These are phyloP conservation scores for Onthophagus sagittarius DNA, from an alignment of 2,888 invertebrate genomes.

Conservation along the genomic window DNA sequence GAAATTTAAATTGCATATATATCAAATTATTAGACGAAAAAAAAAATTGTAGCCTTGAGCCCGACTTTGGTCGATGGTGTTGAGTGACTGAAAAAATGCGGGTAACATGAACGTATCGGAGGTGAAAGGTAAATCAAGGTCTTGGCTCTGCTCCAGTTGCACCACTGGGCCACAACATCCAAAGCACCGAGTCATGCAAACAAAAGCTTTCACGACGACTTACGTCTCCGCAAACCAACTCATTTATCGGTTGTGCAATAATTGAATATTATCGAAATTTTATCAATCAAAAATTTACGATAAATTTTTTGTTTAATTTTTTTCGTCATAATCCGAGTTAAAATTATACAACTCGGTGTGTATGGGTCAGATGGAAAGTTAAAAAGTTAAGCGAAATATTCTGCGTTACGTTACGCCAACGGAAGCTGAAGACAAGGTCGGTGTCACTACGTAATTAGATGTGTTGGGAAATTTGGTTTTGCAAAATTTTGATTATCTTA, in stretches of 20 bases:
- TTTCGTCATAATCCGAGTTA: neutral
- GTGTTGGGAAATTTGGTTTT: neutral
- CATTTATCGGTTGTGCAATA: neutral
- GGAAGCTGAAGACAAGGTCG: neutral
- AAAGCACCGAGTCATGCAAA: neutral
- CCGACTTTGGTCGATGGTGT: neutral
- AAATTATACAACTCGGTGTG: neutral
- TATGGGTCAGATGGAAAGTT: neutral
- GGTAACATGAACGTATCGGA: conserved; percentile 1
- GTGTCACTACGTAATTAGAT: neutral
- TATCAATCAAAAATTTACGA: neutral
- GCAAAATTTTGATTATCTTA: neutral
- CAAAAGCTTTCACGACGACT: neutral
- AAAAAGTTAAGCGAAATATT: neutral
- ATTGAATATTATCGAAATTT: neutral
- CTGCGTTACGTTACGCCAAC: neutral
- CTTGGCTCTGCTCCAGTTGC: neutral
- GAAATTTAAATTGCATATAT: too few relatives aligned
- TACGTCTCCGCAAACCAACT: neutral
- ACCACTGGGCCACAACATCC: neutral
- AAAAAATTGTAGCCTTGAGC: neutral
- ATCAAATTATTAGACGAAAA: neutral
- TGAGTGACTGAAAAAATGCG: neutral
- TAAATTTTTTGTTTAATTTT: neutral
- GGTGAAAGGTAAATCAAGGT: conserved; percentile 13